Conservation (phyloP, 2,888 invertebrate species). For the Trisateles emortualis region DNA sequence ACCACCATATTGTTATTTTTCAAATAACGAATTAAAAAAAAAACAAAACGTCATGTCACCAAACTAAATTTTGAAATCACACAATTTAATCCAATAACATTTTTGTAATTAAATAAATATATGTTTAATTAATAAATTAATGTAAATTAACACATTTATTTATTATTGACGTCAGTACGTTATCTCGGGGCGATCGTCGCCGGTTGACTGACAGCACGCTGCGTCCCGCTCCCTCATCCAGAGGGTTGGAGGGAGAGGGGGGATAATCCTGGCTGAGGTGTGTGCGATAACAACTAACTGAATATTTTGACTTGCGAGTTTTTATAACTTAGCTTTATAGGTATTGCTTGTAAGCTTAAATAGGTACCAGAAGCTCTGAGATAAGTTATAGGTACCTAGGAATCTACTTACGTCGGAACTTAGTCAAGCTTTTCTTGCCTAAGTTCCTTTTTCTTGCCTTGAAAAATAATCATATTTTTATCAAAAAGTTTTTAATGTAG, state of each 20-base stretch:
- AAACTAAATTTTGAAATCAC: slow-evolving; percentile 12
- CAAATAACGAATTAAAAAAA: slow-evolving; percentile 29
- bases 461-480: too few species aligned
- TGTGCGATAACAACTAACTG: slow-evolving; percentile 48
- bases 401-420: too few species aligned
- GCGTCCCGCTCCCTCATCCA: slow-evolving; percentile 63
- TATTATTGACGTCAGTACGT: slow-evolving; percentile 48
- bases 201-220: slow-evolving; percentile 67
- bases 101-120: slow-evolving; percentile 19
- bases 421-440: too few species aligned
- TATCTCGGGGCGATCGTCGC: slow-evolving; percentile 59
- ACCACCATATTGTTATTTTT: slow-evolving; percentile 35
- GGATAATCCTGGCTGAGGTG: slow-evolving; percentile 58
- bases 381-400: background rate
- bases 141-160: slow-evolving; percentile 23
- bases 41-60: slow-evolving; percentile 37
- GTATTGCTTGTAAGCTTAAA: slow-evolving; percentile 4
- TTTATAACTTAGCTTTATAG: slow-evolving; percentile 20
- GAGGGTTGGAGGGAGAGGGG: slow-evolving; percentile 67
- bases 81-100: slow-evolving; percentile 20
- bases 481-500: too few species aligned
- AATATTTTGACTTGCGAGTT: slow-evolving; percentile 42
- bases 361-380: background rate
- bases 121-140: slow-evolving; percentile 25
- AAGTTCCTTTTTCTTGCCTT: too few species aligned